Percentiles rank a stretch among this genome's conserved stretches.
Evolutionary conservation across 1,140 invertebrate genomes (phyloP).

Genomic region (Frieseomelitta varia): DNA sequence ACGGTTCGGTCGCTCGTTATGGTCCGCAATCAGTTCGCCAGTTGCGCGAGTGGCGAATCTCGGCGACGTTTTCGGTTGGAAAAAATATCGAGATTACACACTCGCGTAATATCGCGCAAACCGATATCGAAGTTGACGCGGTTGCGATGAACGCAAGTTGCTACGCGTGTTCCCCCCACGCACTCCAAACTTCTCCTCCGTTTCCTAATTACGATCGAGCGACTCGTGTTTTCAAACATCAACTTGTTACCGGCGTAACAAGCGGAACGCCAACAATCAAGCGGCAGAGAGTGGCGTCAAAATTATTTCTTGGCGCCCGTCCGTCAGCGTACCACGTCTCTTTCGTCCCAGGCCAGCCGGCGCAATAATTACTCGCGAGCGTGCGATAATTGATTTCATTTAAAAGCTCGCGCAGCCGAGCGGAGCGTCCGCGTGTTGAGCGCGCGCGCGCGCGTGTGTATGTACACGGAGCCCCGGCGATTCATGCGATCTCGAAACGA

Average conservation of each 20-base stretch:
- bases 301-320: slow-evolving; percentile 24
- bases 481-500: slow-evolving; percentile 27
- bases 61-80: no score
- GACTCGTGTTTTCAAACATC: background rate
- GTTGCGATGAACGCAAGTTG: background rate
- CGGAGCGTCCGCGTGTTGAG: background rate
- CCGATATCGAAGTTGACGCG: no score
- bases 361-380: slow-evolving; percentile 41
- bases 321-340: background rate
- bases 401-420: slow-evolving; percentile 19
- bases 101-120: no score
- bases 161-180: no score
- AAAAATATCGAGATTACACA: no score
- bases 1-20: no score
- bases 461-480: background rate
- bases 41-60: no score
- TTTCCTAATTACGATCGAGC: slow-evolving; percentile 16
- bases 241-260: background rate
- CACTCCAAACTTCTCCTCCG: background rate
- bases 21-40: no score
- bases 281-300: slow-evolving; percentile 4
- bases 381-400: slow-evolving; percentile 50
- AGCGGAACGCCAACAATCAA: slow-evolving; percentile 18
- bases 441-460: no score
- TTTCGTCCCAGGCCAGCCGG: background rate